Base-by-base conservation (phyloP, 2,797 vertebrate genomes). In the Acanthornis magna region DNA sequence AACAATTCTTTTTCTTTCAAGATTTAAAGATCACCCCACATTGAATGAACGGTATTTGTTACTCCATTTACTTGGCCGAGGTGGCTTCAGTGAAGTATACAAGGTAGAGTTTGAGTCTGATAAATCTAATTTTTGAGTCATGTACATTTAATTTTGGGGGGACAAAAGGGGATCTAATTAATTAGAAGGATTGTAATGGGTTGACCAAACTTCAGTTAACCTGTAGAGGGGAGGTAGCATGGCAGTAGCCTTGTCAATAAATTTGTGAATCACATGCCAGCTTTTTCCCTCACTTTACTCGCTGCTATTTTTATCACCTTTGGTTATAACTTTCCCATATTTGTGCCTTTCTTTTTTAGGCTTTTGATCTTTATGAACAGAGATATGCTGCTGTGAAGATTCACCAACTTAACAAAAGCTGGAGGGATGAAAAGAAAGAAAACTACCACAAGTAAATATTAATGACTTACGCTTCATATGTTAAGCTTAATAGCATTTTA, bases 381-480 rank as follows among this genome's bases (percentile, higher is more conserved):
- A 98, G 99, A 96, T 99, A 99, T 0, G 98, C 99, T 97, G 99
- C 99, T 98, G 99, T 99, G 98, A 99, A 99, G 98, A 99, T 99
- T 96, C 99, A 99, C 96, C 99, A 99, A 97, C 99, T 99, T 95
- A 99, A 99, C 98, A 99, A 99, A 98, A 99, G 99, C 98, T 99
- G 99, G 99, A 99, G 99, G 95, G 99, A 99, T 94, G 99, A 99
- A 98, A 99, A 99, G 97, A 99, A 99, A 96, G 99, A 99, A 98
- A 99, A 99, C 97, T 99, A 99, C 96, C 99, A 99, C 98, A 99
- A 99, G 99, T 99, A 99, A 91, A 97, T 98, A 75, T 80, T 96
- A 96, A 95, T 93, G 68, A 68, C 80, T 97, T 93, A 82, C 1
- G 19, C 80, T 88, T 95, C 92, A 43, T 96, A 76, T 88, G 68